phyloP scores from a whole-genome alignment of 2,888 invertebrate genomes.

The Caenorhabditis sp. region DNA sequence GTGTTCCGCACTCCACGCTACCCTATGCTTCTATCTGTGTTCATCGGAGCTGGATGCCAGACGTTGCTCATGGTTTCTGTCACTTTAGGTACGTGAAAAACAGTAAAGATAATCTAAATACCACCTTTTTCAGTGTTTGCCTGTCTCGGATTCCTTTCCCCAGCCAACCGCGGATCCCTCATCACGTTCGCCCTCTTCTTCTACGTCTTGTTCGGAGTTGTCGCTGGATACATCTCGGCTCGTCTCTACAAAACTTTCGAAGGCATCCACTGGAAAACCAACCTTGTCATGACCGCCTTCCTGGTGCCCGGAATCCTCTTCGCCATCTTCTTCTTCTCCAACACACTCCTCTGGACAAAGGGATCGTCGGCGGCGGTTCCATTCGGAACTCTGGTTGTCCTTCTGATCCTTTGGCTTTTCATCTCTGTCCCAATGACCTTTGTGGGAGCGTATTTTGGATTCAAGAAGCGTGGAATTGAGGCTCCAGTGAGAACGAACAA shows the following conservation, averaged over 20 bases:
- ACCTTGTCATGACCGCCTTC: slow-evolving; percentile 95
- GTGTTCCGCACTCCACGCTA: slow-evolving; percentile 86
- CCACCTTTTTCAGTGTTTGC: slow-evolving; percentile 92
- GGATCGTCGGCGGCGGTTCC: slow-evolving; percentile 96
- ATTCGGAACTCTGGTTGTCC: slow-evolving; percentile 93
- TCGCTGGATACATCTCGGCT: slow-evolving; percentile 96
- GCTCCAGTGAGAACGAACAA: slow-evolving; percentile 98
- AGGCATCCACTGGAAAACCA: slow-evolving; percentile 98
- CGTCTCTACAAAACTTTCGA: slow-evolving; percentile 97
- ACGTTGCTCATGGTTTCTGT: slow-evolving; percentile 95
- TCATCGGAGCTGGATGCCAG: slow-evolving; percentile 96
- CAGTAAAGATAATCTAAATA: not conserved
- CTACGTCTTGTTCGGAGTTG: slow-evolving; percentile 96
- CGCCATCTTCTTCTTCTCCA: slow-evolving; percentile 96
- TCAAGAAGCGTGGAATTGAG: slow-evolving; percentile 94
- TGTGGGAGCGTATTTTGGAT: slow-evolving; percentile 97
- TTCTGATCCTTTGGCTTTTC: slow-evolving; percentile 95
- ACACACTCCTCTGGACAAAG: slow-evolving; percentile 94
- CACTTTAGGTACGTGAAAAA: slow-evolving; percentile 84
- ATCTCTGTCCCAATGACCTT: slow-evolving; percentile 98
- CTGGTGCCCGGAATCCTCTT: slow-evolving; percentile 96
- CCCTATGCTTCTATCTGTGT: slow-evolving; percentile 94
- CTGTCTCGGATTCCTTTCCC: slow-evolving; percentile 97
- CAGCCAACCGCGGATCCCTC: slow-evolving; percentile 96
- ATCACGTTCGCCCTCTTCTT: slow-evolving; percentile 98